These are phyloP conservation scores for Buathra laborator DNA, from an alignment of 2,888 invertebrate genomes.

Conservation along the genomic window DNA sequence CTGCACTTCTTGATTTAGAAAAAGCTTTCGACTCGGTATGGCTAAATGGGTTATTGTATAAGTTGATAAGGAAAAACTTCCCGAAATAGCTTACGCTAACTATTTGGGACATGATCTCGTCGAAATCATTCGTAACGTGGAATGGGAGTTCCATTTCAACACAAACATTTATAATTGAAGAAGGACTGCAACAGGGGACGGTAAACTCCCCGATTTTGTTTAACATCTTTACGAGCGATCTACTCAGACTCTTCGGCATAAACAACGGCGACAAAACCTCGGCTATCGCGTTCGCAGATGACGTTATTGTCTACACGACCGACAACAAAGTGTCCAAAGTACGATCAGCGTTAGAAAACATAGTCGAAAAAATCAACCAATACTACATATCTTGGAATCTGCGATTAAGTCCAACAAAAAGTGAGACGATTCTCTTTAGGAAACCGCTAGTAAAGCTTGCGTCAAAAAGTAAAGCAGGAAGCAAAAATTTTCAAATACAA, in stretches of 20 bases:
- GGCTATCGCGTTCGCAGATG: conserved; percentile 63
- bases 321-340: neutral
- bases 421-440: conserved; percentile 63
- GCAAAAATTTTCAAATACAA: conserved; percentile 50
- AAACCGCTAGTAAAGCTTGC: conserved; percentile 4
- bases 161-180: no score
- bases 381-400: conserved; percentile 57
- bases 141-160: no score
- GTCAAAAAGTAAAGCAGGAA: conserved; percentile 15
- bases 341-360: conserved; percentile 2
- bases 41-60: no score
- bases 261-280: conserved; percentile 18
- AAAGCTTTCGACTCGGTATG: no score
- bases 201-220: no score
- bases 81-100: no score
- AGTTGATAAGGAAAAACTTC: no score
- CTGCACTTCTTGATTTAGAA: no score
- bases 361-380: conserved; percentile 35
- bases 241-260: conserved; percentile 53
- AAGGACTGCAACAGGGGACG: no score
- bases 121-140: no score
- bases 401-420: conserved; percentile 49
- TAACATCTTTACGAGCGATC: conserved; percentile 5
- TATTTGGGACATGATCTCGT: no score
- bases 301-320: conserved; percentile 46